phyloP scores from a whole-genome alignment of 2,113 vertebrate genomes.

The Nerophis lumbriciformis region DNA sequence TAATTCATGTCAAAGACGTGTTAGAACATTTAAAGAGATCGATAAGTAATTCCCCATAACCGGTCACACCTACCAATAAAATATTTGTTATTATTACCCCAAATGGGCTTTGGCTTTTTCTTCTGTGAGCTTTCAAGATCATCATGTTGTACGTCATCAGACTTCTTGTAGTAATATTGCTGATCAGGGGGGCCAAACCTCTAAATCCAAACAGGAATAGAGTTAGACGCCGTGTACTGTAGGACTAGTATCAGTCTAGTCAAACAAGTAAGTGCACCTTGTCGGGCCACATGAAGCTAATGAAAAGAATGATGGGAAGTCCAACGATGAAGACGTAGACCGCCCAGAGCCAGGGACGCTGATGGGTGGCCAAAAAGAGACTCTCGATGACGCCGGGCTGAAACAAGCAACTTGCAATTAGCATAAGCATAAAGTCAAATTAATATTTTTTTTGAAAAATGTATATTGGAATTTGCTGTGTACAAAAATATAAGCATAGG shows the following conservation, averaged over 20 bases:
- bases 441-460: not conserved
- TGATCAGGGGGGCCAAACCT: conserved; percentile 71
- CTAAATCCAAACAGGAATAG: conserved; percentile 30
- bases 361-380: conserved; percentile 56
- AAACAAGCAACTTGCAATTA: not conserved
- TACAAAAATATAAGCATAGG: not conserved
- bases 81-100: conserved; percentile 12
- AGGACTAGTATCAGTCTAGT: not conserved
- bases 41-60: too few relatives aligned
- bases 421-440: not conserved
- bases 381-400: conserved; percentile 61
- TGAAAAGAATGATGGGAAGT: conserved; percentile 71
- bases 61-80: too few relatives aligned
- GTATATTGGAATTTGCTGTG: not conserved
- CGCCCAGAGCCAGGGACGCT: conserved; percentile 74
- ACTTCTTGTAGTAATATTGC: conserved; percentile 75
- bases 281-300: conserved; percentile 77
- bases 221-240: too few relatives aligned
- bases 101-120: not conserved
- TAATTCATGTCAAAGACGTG: too few relatives aligned
- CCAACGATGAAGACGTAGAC: conserved; percentile 74
- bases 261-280: conserved; percentile 50
- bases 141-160: conserved; percentile 66
- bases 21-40: too few relatives aligned
- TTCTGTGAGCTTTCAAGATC: conserved; percentile 14